Evolutionary conservation across 2,113 vertebrate species (phyloP).

Genomic region (Argyrosomus japonicus): DNA sequence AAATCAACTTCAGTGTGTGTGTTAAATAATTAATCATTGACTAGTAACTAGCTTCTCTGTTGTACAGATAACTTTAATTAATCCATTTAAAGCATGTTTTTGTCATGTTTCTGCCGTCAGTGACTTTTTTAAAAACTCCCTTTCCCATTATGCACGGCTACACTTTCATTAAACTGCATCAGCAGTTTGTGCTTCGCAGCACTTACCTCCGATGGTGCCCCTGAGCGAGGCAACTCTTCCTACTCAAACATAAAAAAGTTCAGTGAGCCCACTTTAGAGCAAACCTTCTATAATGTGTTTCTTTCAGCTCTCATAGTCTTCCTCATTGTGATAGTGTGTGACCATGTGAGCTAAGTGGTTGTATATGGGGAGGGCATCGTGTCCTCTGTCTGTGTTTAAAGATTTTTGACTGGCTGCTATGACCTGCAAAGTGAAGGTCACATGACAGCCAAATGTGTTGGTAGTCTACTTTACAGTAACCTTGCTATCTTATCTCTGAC

Average conservation of each 20-base stretch:
- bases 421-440: too few species aligned
- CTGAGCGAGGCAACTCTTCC: constrained; percentile 27
- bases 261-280: neutral
- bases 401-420: too few species aligned
- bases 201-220: neutral
- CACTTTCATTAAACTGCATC: constrained; percentile 33
- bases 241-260: neutral
- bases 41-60: neutral
- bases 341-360: neutral
- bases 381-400: too few species aligned
- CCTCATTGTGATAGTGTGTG: neutral
- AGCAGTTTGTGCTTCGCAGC: constrained; percentile 14
- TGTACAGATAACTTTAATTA: neutral
- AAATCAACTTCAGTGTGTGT: neutral
- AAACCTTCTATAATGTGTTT: neutral
- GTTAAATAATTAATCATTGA: constrained; percentile 3
- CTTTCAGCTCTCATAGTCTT: neutral
- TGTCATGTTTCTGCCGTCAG: constrained; percentile 1
- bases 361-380: neutral
- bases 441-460: neutral
- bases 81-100: constrained; percentile 12
- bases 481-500: neutral
- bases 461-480: neutral
- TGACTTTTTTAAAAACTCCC: constrained; percentile 5
- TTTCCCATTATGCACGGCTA: constrained; percentile 16